Base-by-base conservation (phyloP, 53 echinoderm and acorn worm genomes). In the Echinometra lucunter region DNA sequence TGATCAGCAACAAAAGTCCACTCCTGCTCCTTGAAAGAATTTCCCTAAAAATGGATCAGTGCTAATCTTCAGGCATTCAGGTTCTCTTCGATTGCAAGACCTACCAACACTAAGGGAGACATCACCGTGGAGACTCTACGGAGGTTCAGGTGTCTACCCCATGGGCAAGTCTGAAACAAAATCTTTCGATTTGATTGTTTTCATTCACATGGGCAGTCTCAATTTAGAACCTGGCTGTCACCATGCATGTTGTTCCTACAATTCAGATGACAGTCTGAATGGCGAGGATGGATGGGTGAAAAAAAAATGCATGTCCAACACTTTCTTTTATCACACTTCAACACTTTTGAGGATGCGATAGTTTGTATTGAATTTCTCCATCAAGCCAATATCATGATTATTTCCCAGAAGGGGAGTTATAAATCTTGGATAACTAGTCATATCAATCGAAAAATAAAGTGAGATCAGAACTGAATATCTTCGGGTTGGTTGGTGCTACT, bases 191-290 rank as follows among this genome's bases (percentile, higher is more conserved):
- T 57, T 37, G 60, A 58, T 58, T 90, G 90, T 58, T 90, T 90
- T 58, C 90, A 90, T 90, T 90, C 38, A 58, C 35, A 90, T 37
- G 63, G 58, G 90, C 38, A 10, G 90, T 90, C 90, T 63, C 38
- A 90, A 90, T 88, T 88, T 88, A 88, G 88, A 88, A 88, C 3
- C 88, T 55, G 35, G 78, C 78, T 78, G 78, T 40, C 78, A 78
- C 78, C 21, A 19, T 42, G 42, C 78, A 6, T 78, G 78, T 78
- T 78, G 42, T 78, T 78, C 23, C 34, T 40, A 17, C 42, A 0
- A 78, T 42, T 78, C 19, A 38, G 78, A 23, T 78, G 78, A 78
- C 78, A 42, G 78, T 78, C 42, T 42, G 38, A 1, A 10, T 10
- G 19, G 40, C 42, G 42, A 19, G 28, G 78, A 78, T 78, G 78